These are phyloP conservation scores for Patella ulyssiponensis DNA, from an alignment of 2,888 invertebrate species.

Conservation along the genomic window DNA sequence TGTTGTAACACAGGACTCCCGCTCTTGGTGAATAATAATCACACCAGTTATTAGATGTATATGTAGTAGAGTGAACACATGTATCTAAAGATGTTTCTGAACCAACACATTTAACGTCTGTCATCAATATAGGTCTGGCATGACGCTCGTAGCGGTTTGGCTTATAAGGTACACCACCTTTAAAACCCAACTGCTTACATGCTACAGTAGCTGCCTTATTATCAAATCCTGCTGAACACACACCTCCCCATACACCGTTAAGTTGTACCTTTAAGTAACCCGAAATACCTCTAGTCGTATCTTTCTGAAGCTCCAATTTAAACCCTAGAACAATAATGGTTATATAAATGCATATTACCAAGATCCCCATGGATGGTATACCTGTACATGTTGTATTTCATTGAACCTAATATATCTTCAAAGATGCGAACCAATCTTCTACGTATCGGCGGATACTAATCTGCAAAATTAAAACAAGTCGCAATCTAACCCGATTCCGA, in stretches of 20 bases:
- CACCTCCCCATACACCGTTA: slow-evolving; percentile 27
- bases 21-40: slow-evolving; percentile 50
- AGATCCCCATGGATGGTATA: too few species aligned
- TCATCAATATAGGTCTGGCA: slow-evolving; percentile 41
- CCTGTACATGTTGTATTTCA: too few species aligned
- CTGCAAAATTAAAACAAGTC: too few species aligned
- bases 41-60: slow-evolving; percentile 42
- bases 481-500: too few species aligned
- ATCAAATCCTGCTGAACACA: slow-evolving; percentile 28
- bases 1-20: slow-evolving; percentile 63
- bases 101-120: slow-evolving; percentile 41
- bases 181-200: slow-evolving; percentile 35
- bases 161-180: slow-evolving; percentile 28
- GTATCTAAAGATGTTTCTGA: slow-evolving; percentile 36
- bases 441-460: too few species aligned
- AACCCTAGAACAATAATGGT: slow-evolving; percentile 35
- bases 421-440: too few species aligned
- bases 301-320: slow-evolving; percentile 42
- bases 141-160: slow-evolving; percentile 12
- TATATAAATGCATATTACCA: too few species aligned
- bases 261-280: slow-evolving; percentile 27
- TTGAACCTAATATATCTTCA: too few species aligned
- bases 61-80: slow-evolving; percentile 32
- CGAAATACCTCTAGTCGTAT: slow-evolving; percentile 20
- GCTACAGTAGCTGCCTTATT: slow-evolving; percentile 30